Percentiles rank a stretch among this genome's conserved stretches.
Conservation (phyloP, 30 jellyfish, hydroid and myxozoan genomes). For the Cassiopea xamachana region DNA sequence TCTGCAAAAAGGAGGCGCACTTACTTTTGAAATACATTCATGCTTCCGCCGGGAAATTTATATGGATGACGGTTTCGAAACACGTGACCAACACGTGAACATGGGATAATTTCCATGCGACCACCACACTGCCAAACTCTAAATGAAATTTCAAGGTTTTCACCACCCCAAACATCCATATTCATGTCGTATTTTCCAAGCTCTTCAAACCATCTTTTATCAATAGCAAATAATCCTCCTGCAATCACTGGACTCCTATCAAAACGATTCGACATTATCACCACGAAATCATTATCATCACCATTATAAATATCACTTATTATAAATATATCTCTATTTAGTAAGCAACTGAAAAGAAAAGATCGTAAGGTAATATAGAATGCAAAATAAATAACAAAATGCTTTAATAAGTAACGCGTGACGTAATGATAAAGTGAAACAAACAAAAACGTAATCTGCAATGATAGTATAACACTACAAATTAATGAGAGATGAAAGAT, state of each 20-base stretch:
- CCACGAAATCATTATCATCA: too few species aligned
- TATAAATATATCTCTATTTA: too few species aligned
- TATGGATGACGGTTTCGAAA: constrained; percentile 97
- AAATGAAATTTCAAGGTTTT: constrained; percentile 92
- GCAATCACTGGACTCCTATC: constrained; percentile 96
- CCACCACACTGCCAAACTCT: constrained; percentile 99
- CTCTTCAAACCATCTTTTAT: constrained; percentile 88
- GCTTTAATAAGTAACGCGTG: too few species aligned
- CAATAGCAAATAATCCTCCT: constrained; percentile 95
- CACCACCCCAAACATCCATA: constrained; percentile 99
- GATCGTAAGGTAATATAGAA: too few species aligned
- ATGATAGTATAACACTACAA: too few species aligned
- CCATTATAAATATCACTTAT: too few species aligned
- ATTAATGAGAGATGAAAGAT: too few species aligned
- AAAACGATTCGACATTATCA: background rate
- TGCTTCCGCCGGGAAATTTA: constrained; percentile 97
- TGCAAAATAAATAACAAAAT: too few species aligned
- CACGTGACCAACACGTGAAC: constrained; percentile 99
- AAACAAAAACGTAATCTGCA: too few species aligned
- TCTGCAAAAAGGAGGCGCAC: background rate
- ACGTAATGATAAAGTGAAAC: too few species aligned
- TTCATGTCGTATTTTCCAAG: constrained; percentile 94
- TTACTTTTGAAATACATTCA: constrained; percentile 95
- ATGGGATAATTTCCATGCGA: constrained; percentile 89
- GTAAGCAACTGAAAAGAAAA: too few species aligned